Percentiles rank a stretch among this genome's conserved stretches.
Evolutionary conservation across 2,797 vertebrate genomes (phyloP).

Genomic region (Phalloptychus januarius): DNA sequence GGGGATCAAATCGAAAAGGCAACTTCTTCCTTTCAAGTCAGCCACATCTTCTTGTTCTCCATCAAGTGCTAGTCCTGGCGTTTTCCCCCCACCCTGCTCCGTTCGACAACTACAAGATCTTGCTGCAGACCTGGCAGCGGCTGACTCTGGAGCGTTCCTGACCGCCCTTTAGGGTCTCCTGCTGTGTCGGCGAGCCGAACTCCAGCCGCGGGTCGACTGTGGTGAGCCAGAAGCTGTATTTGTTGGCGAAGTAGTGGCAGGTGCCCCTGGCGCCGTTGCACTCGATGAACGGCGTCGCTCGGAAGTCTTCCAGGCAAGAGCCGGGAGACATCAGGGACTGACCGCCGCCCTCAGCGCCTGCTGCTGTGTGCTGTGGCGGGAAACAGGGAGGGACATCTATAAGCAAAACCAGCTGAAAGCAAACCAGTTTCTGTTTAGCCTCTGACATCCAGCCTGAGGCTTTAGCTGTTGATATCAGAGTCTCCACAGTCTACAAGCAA

Average conservation of each 20-base stretch:
- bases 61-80: constrained; percentile 20
- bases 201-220: constrained; percentile 85
- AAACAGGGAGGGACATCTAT: background rate
- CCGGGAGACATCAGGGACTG: constrained; percentile 95
- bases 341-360: constrained; percentile 90
- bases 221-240: constrained; percentile 98
- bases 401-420: background rate
- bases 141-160: constrained; percentile 88
- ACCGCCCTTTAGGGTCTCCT: constrained; percentile 90
- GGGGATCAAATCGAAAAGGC: constrained; percentile 33
- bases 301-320: constrained; percentile 96
- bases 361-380: constrained; percentile 88
- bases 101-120: constrained; percentile 83
- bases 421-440: background rate
- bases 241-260: constrained; percentile 96
- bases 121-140: constrained; percentile 98
- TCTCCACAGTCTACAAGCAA: background rate
- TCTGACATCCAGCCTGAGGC: background rate
- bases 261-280: constrained; percentile 91
- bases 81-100: constrained; percentile 15
- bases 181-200: constrained; percentile 79
- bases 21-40: constrained; percentile 52
- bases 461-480: background rate
- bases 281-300: constrained; percentile 94
- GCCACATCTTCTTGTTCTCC: constrained; percentile 50